Evolutionary conservation across 2,113 vertebrate genomes (phyloP), one percentile per base, ranked within the genome.

Genomic region (Campylomormyrus tamandua): DNA sequence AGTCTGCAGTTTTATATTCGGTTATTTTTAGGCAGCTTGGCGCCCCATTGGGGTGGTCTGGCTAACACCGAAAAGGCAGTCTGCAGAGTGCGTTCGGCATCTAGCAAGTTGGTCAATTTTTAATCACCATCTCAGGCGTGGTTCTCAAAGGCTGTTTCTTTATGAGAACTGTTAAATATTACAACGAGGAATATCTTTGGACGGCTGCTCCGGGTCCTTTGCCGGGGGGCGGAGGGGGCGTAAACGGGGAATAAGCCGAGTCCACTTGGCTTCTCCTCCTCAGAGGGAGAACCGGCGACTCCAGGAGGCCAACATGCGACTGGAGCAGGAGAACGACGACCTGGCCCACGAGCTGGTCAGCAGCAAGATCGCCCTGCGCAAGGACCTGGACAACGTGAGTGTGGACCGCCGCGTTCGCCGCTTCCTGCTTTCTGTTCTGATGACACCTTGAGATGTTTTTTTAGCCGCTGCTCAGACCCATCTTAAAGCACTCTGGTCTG

Each of bases 291-390:
- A 99, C 92, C 96, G 98, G 3, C 97, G 98, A 27, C 93, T 99
- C 0, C 98, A 99, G 90, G 98, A 99, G 89, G 98, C 98, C 1
- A 99, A 99, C 95, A 99, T 99, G 98, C 97, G 98, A 1, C 92
- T 99, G 95, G 98, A 99, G 94, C 98, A 99, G 93, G 98, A 99
- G 93, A 99, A 99, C 0, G 98, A 99, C n/a, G 98, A 99, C 93
- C 94, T 99, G 58, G 98, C 98, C 3, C 98, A 99, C 0, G 98
- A 99, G 90, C 95, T 99, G 89, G 98, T 99, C 92, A 99, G 98
- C 95, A 99, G 98, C 96, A 99, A 99, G 96, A 99, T 99, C 1
- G 98, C 98, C 0, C 95, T 99, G 87, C 95, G 98, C 5, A 99
- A 99, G 93, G 98, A 99, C 94, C 92, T 99, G 86, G 98, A 99